A percentile compares a stretch with the other conserved stretches of the same genome.
These are phyloP conservation scores for Champsocephalus esox DNA, from an alignment of 2,797 vertebrate species.

Conservation along the genomic window DNA sequence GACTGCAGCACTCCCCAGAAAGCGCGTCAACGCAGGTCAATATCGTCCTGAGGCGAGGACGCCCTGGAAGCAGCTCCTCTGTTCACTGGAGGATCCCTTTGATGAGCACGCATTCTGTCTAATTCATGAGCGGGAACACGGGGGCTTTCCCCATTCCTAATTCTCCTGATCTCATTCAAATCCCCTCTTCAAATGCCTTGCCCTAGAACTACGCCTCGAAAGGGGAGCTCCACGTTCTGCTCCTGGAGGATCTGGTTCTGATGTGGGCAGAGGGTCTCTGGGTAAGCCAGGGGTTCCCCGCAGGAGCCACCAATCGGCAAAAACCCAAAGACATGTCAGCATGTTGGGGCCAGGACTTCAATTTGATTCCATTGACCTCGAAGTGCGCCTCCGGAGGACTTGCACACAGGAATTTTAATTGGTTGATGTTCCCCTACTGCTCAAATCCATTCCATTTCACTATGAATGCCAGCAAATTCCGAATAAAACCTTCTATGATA, in stretches of 20 bases:
- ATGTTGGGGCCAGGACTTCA: slow-evolving; percentile 20
- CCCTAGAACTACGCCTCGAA: slow-evolving; percentile 46
- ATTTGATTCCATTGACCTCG: slow-evolving; percentile 43
- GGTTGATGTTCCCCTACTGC: slow-evolving; percentile 21
- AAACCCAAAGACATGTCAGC: slow-evolving; percentile 5
- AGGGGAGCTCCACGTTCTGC: slow-evolving; percentile 11
- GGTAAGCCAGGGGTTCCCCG: not conserved
- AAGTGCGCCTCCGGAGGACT: slow-evolving; percentile 15
- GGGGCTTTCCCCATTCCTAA: slow-evolving; percentile 50
- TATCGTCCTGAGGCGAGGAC: slow-evolving; percentile 30
- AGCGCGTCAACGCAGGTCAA: slow-evolving; percentile 13
- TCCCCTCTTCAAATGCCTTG: slow-evolving; percentile 44
- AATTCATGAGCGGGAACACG: slow-evolving; percentile 70
- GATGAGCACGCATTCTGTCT: slow-evolving; percentile 67
- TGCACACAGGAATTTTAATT: slow-evolving; percentile 40
- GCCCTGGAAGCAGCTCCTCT: slow-evolving; percentile 45
- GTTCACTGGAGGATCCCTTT: slow-evolving; percentile 55
- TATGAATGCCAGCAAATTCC: slow-evolving; percentile 3
- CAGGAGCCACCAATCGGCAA: not conserved
- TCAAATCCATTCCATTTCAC: slow-evolving; percentile 21
- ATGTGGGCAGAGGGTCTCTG: not conserved
- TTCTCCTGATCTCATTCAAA: slow-evolving; percentile 77
- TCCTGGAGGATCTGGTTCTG: slow-evolving; percentile 19
- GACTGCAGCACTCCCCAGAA: not conserved
- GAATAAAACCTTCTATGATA: slow-evolving; percentile 26